Base-by-base conservation (phyloP, 2,888 invertebrate species). In the Sthenelais limicola region DNA sequence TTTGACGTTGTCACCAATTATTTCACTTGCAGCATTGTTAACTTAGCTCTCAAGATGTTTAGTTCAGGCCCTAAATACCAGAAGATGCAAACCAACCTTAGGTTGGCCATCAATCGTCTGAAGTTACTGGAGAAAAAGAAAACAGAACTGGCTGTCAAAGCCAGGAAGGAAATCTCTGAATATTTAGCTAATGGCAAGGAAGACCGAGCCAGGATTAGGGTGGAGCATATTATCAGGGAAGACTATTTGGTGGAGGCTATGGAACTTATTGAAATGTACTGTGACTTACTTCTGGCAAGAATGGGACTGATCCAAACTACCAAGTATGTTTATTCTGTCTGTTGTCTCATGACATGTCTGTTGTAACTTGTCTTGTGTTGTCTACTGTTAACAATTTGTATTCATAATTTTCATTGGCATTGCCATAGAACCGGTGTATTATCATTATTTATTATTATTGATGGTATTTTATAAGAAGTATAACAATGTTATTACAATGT, bases 261-360 rank as follows among this genome's bases (percentile, higher is more conserved):
- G 94, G 99, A 99, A 90, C 91, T 99, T 74, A 92, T 99, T 0
- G 99, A 99, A 90, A 98, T 99, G 97, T 99, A 97, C 86, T 98
- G 99, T 89, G 99, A 99, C 89, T 90, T 99, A 68, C 88, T 99
- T 54, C 88, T 99, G 70, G 98, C 99, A 0, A 91, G 99, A 82
- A 98, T 98, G 89, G 99, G 98, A 0, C 90, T 99, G 12, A 92
- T 99, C 70, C 96, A 86, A 67, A 83, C 83, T 51, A 83, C 83
- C 71, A 86, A 85, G 87, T 88, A 83, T 81, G 85, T 77, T 18
- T 43, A 30, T 7, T 30, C 9, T 15, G 12, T 15, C 12, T 43
- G 12, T n/a, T 15, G 12, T 12, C 47, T 15, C 47, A 12, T 15
- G 47, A 43, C 12, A 43, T 43, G 12, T n/a, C 47, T 43, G 47